These are phyloP conservation scores for Guaruba guarouba DNA, from an alignment of 2,113 vertebrate species.

Conservation along the genomic window DNA sequence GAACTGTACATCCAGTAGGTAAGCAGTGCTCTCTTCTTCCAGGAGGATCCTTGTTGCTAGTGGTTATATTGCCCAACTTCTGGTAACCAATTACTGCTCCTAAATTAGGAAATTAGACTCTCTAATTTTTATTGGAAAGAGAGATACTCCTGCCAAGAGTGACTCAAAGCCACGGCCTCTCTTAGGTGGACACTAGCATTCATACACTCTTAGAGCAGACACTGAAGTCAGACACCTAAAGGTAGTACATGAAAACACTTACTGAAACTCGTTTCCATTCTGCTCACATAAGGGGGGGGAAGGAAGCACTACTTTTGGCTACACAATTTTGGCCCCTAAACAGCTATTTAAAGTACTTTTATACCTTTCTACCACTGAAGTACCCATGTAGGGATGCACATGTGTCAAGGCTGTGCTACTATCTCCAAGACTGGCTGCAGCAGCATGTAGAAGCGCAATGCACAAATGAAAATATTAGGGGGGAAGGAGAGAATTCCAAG, in stretches of 20 bases:
- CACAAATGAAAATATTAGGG: background rate
- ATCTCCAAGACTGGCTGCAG: background rate
- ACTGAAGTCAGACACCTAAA: background rate
- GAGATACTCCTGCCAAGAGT: background rate
- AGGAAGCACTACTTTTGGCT: background rate
- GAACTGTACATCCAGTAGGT: background rate
- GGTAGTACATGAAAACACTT: background rate
- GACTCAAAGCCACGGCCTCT: background rate
- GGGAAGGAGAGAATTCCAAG: background rate
- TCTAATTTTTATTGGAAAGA: background rate
- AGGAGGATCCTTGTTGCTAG: background rate
- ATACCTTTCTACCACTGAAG: background rate
- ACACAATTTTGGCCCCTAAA: background rate
- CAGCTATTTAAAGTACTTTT: background rate
- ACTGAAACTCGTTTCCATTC: background rate
- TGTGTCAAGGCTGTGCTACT: background rate
- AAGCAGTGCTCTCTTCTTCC: background rate
- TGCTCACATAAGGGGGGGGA: fast-evolving
- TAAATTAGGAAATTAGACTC: background rate
- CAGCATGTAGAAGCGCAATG: background rate
- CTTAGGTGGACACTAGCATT: background rate
- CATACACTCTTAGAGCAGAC: background rate
- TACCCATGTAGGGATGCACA: background rate
- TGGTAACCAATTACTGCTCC: background rate
- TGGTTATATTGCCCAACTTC: background rate